These are phyloP conservation scores for Mongoloraphidia duomilia DNA, from an alignment of 2,888 invertebrate genomes.

Conservation along the genomic window DNA sequence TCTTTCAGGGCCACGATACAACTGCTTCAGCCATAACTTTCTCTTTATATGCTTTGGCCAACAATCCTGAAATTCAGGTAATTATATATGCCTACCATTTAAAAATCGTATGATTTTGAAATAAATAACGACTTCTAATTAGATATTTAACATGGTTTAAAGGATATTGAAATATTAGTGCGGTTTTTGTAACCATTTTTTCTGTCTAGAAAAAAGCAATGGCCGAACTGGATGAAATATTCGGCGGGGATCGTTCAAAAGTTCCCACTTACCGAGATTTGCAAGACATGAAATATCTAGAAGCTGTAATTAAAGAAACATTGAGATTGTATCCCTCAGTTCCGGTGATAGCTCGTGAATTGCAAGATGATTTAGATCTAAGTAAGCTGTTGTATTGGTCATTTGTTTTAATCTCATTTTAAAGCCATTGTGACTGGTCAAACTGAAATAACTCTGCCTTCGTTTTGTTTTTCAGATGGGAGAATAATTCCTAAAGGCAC, in stretches of 20 bases:
- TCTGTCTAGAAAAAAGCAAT: constrained; percentile 25
- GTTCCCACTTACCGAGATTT: constrained; percentile 25
- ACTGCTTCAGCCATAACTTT: constrained; percentile 32
- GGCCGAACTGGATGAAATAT: constrained; percentile 26
- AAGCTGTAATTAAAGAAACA: constrained; percentile 37
- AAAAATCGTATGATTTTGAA: not conserved
- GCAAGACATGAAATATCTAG: constrained; percentile 38
- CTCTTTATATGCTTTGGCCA: constrained; percentile 29
- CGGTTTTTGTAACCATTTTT: not conserved
- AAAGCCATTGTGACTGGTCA: not conserved
- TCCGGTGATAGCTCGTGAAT: constrained; percentile 31
- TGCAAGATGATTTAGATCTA: constrained; percentile 25
- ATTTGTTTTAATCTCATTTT: not conserved
- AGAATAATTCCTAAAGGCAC: constrained; percentile 16
- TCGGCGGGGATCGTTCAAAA: constrained; percentile 18
- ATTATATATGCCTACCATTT: not conserved
- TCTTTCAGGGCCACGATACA: constrained; percentile 33
- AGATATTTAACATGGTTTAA: not conserved
- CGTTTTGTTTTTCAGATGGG: constrained; percentile 14
- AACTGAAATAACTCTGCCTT: not conserved
- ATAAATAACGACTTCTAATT: not conserved
- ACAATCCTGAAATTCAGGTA: constrained; percentile 29
- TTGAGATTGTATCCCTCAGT: constrained; percentile 38
- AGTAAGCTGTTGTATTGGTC: constrained; percentile 18
- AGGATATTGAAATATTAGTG: not conserved